Conservation (phyloP, 2,888 invertebrate genomes). For the Cantharis rustica region DNA sequence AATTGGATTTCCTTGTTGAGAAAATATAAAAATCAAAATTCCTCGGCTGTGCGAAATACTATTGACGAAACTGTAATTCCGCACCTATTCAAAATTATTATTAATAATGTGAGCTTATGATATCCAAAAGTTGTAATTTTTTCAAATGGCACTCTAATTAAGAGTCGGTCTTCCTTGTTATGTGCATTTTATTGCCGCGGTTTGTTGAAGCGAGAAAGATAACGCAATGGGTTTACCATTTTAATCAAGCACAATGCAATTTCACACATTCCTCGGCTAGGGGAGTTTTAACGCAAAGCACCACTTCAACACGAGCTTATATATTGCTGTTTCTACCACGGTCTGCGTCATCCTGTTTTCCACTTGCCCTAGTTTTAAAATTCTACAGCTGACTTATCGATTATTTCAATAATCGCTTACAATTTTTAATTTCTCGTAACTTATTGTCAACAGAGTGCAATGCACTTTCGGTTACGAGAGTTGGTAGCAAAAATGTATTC, state of each 20-base stretch:
- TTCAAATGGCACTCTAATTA: background rate
- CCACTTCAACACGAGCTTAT: conserved; percentile 13
- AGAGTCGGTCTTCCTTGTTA: background rate
- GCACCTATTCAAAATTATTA: background rate
- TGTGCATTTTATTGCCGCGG: background rate
- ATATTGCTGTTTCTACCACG: conserved; percentile 11
- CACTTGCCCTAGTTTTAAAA: background rate
- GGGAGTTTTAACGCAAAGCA: conserved; percentile 17
- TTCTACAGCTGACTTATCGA: background rate
- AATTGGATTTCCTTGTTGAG: background rate
- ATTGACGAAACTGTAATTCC: background rate
- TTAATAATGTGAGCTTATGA: background rate
- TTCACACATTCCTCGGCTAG: conserved; percentile 19
- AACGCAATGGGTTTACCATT: conserved; percentile 17
- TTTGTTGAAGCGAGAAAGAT: conserved; percentile 9
- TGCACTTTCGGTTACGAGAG: background rate
- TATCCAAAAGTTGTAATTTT: background rate
- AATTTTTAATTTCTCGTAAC: background rate
- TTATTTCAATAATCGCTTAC: background rate
- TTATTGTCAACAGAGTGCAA: background rate
- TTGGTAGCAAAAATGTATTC: background rate
- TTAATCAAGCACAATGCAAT: conserved; percentile 26
- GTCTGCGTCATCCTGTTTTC: conserved; percentile 6
- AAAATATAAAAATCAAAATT: background rate
- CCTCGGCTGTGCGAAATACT: background rate